These are phyloP conservation scores for Psettodes erumei DNA, from an alignment of 2,113 vertebrate species.

Conservation along the genomic window DNA sequence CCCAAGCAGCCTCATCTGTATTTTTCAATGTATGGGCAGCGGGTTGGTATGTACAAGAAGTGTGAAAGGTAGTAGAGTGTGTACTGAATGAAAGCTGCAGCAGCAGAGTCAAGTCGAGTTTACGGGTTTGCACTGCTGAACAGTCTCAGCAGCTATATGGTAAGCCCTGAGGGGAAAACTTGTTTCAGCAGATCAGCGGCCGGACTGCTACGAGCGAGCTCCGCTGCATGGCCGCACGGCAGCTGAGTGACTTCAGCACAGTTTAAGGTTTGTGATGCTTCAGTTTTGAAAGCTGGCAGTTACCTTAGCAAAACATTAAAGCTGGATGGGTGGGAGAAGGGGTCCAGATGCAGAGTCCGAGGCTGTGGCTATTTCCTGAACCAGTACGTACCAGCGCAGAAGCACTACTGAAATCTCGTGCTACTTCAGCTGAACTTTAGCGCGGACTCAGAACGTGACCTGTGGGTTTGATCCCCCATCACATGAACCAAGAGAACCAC, in stretches of 20 bases:
- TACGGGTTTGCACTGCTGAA: neutral
- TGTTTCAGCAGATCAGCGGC: slow-evolving; percentile 3
- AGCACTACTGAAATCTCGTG: neutral
- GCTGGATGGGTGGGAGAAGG: no score
- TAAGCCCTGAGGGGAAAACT: neutral
- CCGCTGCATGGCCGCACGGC: neutral
- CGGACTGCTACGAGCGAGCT: neutral
- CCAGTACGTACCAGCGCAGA: neutral
- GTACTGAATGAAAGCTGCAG: slow-evolving; percentile 7
- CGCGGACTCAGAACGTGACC: neutral
- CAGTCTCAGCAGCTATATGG: neutral
- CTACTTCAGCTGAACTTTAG: neutral
- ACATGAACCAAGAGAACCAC: neutral
- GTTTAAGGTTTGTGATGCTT: slow-evolving; percentile 12
- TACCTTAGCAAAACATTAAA: no score
- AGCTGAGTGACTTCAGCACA: slow-evolving; percentile 9
- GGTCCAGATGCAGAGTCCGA: neutral
- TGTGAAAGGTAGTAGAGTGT: neutral
- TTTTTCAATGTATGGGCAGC: neutral
- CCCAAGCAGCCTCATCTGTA: neutral
- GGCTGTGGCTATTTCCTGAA: slow-evolving; percentile 1
- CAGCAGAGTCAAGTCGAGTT: neutral
- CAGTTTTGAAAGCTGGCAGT: neutral
- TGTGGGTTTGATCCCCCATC: neutral
- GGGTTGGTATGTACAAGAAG: neutral